A percentile compares a stretch with the other conserved stretches of the same genome.
phyloP scores from a whole-genome alignment of 92 coral and sea anemone genomes.

The Epizoanthus rinbou region DNA sequence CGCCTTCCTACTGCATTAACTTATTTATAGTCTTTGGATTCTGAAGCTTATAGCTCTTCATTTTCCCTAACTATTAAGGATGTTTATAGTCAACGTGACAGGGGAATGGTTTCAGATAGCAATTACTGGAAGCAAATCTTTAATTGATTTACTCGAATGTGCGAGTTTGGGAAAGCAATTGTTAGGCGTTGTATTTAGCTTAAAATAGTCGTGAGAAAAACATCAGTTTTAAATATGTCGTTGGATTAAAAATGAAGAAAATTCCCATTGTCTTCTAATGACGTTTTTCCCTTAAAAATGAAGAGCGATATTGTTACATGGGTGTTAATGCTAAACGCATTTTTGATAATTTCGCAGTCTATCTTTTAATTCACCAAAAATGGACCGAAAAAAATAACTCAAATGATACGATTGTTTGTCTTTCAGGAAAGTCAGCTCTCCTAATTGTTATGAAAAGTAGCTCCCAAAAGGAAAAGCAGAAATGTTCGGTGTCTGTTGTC shows the following conservation, averaged over 20 bases:
- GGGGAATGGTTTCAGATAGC: no score
- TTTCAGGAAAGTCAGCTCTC: neutral
- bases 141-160: no score
- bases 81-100: no score
- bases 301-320: slow-evolving; percentile 6
- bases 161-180: no score
- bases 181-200: no score
- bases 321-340: neutral
- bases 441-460: neutral
- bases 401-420: neutral
- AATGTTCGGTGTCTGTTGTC: neutral
- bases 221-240: neutral
- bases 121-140: no score
- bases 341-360: neutral
- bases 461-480: neutral
- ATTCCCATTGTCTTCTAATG: neutral
- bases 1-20: no score
- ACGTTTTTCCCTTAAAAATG: slow-evolving; percentile 1
- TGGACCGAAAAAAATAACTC: neutral
- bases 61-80: no score
- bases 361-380: slow-evolving; percentile 12
- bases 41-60: no score
- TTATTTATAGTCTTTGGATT: no score
- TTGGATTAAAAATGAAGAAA: neutral
- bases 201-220: slow-evolving; percentile 25